These are phyloP conservation scores for Prionchulus punctatus DNA, from an alignment of 2,888 invertebrate genomes.

Conservation along the genomic window DNA sequence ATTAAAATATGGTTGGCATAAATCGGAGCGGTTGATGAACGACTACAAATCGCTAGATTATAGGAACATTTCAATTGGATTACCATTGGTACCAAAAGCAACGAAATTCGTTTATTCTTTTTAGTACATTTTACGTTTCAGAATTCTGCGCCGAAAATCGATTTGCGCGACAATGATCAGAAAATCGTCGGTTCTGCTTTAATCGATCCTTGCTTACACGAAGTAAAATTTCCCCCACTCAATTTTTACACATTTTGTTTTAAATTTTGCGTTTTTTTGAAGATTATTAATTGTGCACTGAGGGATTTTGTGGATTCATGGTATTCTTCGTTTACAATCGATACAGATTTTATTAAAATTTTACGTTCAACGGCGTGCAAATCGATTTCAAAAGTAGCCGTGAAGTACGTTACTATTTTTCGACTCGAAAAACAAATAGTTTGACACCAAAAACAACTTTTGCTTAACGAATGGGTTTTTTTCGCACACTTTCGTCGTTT, in stretches of 20 bases:
- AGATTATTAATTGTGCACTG: conserved; percentile 22
- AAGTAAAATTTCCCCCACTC: conserved; percentile 25
- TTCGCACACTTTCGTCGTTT: not conserved
- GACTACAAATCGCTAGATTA: too few relatives aligned
- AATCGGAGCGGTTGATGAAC: too few relatives aligned
- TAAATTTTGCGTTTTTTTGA: conserved; percentile 6
- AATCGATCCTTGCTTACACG: conserved; percentile 72
- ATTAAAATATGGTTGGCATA: too few relatives aligned
- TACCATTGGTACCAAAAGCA: too few relatives aligned
- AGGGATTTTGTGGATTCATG: conserved; percentile 28
- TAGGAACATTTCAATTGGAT: too few relatives aligned
- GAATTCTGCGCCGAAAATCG: too few relatives aligned
- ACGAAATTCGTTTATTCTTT: too few relatives aligned
- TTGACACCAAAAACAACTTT: too few relatives aligned
- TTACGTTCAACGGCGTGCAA: conserved; percentile 21
- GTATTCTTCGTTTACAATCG: conserved; percentile 23
- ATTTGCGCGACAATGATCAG: not conserved
- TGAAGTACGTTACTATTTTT: conserved; percentile 15
- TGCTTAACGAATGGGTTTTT: not conserved
- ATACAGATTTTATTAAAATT: conserved; percentile 20
- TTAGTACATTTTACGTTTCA: too few relatives aligned
- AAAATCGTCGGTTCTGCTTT: conserved; percentile 63
- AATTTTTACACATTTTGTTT: not conserved
- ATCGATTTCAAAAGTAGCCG: conserved; percentile 21
- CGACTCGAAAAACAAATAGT: not conserved